Percentiles rank a stretch among this genome's conserved stretches.
Conservation (phyloP, 1,140 invertebrate species). For the Cydia fagiglandana region DNA sequence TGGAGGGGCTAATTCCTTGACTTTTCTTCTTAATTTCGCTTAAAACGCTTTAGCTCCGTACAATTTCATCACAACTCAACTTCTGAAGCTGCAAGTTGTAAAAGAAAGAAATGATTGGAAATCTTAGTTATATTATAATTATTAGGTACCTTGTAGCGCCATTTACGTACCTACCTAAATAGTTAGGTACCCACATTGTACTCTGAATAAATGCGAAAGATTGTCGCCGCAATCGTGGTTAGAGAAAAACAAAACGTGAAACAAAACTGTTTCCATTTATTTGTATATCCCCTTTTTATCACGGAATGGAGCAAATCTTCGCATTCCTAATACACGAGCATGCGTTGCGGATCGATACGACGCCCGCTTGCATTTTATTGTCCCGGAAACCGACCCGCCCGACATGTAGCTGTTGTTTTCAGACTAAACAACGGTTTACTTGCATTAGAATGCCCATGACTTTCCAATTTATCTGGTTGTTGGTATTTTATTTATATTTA, state of each 20-base stretch:
- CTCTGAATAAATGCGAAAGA: background rate
- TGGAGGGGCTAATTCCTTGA: background rate
- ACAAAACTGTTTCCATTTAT: background rate
- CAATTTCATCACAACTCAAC: background rate
- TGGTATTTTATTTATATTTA: conserved; percentile 29
- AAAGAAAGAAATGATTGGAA: background rate
- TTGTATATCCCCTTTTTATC: background rate
- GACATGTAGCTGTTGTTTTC: background rate
- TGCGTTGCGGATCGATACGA: conserved; percentile 15
- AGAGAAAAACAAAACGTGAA: background rate
- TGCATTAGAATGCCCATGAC: background rate
- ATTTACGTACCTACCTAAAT: too few relatives aligned
- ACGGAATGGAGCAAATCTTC: background rate
- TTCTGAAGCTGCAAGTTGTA: background rate
- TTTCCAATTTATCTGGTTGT: background rate
- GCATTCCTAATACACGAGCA: background rate
- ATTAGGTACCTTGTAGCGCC: too few relatives aligned
- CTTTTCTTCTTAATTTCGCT: background rate
- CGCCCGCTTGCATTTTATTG: conserved; percentile 13
- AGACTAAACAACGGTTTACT: background rate
- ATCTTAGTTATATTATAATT: too few relatives aligned
- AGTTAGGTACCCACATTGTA: too few relatives aligned
- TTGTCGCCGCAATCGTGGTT: background rate
- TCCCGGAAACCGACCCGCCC: conserved; percentile 18
- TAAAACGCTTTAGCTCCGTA: background rate